Evolutionary conservation across 2,113 vertebrate species (phyloP).

Genomic region (Nerophis ophidion): DNA sequence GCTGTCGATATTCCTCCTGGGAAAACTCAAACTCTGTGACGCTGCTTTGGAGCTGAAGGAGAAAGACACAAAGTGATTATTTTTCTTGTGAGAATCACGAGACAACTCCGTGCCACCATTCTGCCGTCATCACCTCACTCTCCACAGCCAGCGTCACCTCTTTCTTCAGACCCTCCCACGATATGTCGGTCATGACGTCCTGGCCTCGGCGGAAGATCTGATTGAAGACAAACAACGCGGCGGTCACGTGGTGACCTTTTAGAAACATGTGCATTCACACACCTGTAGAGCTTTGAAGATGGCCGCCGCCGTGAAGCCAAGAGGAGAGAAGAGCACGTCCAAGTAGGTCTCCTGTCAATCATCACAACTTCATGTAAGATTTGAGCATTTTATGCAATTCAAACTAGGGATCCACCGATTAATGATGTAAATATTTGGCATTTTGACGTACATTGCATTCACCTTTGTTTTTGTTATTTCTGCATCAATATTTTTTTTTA

Average conservation of each 20-base stretch:
- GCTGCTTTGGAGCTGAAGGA: conserved; percentile 81
- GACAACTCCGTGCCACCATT: no score
- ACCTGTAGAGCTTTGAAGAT: conserved; percentile 86
- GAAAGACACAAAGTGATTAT: not conserved
- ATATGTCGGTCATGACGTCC: conserved; percentile 74
- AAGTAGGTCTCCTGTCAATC: conserved; percentile 79
- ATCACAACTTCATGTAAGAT: not conserved
- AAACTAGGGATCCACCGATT: not conserved
- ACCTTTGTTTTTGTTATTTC: no score
- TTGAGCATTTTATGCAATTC: not conserved
- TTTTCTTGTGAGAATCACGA: not conserved
- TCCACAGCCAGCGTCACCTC: conserved; percentile 90
- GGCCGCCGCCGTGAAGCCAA: conserved; percentile 75
- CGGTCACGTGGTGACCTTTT: not conserved
- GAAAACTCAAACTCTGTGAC: conserved; percentile 89
- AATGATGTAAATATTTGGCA: no score
- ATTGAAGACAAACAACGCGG: no score
- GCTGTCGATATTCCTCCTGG: conserved; percentile 85
- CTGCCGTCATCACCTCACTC: conserved; percentile 71
- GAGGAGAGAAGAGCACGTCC: conserved; percentile 76
- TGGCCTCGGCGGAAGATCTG: conserved; percentile 86
- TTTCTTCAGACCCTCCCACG: conserved; percentile 85
- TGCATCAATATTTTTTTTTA: no score
- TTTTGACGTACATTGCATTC: no score
- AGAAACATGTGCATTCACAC: not conserved